Base-by-base conservation (phyloP, 1,140 invertebrate species). In the Drosophila kanapiae region DNA sequence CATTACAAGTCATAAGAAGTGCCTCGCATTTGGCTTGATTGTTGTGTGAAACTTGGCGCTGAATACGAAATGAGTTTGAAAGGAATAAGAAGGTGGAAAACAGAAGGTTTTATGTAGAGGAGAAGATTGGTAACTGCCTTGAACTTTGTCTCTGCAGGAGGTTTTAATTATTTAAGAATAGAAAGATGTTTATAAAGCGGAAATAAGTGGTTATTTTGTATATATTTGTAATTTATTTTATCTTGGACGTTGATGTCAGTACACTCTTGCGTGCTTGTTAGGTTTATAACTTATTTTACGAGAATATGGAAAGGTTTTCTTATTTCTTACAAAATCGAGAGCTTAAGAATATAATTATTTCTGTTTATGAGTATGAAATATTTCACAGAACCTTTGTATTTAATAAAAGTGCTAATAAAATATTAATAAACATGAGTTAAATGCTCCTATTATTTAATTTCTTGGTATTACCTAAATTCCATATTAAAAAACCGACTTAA, bases 51-150 rank as follows among this genome's bases (percentile, higher is more conserved):
- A 71, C 60, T 45, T 67, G 62, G 64, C 53, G 42, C 40, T 78
- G 83, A 54, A 87, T 87, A 80, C 85, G 11, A 82, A 91, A 75
- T 86, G 71, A 88, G 82, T 27, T 54, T 59, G 37, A 16, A 29
- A 37, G 43, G 29, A 59, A 62, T 33, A 67, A 35, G 40, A 16
- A 3, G 35, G 14, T 6, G 0, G n/a, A 18, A 62, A 49, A 6
- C 51, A 33, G 10, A 48, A 35, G 49, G 49, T 38, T 68, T 68
- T 29, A 48, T 33, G 2, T 4, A 4, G 16, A 42, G 3, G 10
- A 38, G 16, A 14, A 69, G 38, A 11, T 16, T 27, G 37, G 14
- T 11, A 23, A 53, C 27, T 18, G 18, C 6, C 13, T 13, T 8
- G n/a, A 37, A 23, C 8, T 8, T 16, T 29, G 18, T 18, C 14